Percentiles rank a stretch among this genome's conserved stretches.
Conservation (phyloP, 2,113 vertebrate genomes). For the Pseudonaja textilis region DNA sequence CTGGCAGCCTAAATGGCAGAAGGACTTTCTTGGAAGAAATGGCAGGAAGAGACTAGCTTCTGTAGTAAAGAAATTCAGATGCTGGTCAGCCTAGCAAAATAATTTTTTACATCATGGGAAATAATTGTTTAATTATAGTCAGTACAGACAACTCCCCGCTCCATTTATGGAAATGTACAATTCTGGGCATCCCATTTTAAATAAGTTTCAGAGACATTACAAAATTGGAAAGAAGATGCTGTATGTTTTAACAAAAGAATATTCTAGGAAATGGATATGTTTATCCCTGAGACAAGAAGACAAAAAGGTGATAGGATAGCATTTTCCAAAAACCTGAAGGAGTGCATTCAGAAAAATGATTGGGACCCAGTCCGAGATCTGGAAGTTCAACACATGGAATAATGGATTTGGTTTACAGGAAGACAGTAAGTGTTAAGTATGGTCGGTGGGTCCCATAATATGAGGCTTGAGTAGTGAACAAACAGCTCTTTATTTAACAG, state of each 20-base stretch:
- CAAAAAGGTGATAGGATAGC: background rate
- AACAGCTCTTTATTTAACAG: too few species aligned
- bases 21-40: background rate
- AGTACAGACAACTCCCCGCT: background rate
- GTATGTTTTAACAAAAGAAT: background rate
- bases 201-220: background rate
- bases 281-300: background rate
- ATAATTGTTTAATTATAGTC: background rate
- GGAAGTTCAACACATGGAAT: background rate
- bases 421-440: background rate
- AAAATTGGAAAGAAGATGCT: background rate
- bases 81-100: background rate
- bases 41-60: background rate
- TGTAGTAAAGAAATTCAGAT: background rate
- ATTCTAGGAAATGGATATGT: background rate
- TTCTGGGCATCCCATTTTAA: background rate
- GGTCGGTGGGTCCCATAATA: too few species aligned
- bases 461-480: too few species aligned
- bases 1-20: background rate
- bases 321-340: background rate
- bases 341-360: background rate
- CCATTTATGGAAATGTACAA: background rate
- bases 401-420: background rate
- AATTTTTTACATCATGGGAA: background rate
- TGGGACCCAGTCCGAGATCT: background rate